Evolutionary conservation across 1,140 invertebrate species (phyloP).

Genomic region (Diorhabda sublineata): DNA sequence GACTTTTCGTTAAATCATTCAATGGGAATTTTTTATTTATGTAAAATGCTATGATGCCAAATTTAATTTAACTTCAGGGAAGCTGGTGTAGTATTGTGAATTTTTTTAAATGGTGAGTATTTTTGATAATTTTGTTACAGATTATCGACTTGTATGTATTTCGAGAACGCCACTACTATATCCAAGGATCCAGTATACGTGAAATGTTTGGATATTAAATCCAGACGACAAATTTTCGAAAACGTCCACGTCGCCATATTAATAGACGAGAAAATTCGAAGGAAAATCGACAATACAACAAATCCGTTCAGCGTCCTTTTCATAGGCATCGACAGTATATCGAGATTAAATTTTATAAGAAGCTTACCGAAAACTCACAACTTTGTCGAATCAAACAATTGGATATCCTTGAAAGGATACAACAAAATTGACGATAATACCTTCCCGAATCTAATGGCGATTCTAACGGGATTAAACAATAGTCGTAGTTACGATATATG

Average conservation of each 20-base stretch:
- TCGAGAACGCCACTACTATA: slow-evolving; percentile 44
- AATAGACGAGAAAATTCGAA: slow-evolving; percentile 35
- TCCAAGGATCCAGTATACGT: slow-evolving; percentile 48
- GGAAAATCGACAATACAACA: slow-evolving; percentile 16
- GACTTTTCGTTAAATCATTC: no score
- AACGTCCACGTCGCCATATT: slow-evolving; percentile 50
- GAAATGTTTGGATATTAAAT: slow-evolving; percentile 41
- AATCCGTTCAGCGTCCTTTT: slow-evolving; percentile 60
- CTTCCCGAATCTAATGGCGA: slow-evolving; percentile 76
- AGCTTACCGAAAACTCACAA: slow-evolving; percentile 69
- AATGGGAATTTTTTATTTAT: no score
- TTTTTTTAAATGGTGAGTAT: no score
- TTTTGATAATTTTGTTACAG: slow-evolving; percentile 21
- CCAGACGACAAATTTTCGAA: slow-evolving; percentile 47
- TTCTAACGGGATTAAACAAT: slow-evolving; percentile 58
- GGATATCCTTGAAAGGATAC: slow-evolving; percentile 56
- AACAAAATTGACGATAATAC: slow-evolving; percentile 74
- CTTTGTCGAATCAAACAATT: slow-evolving; percentile 53
- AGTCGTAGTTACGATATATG: slow-evolving; percentile 51
- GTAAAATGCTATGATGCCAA: no score
- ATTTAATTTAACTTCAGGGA: no score
- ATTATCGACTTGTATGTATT: slow-evolving; percentile 46
- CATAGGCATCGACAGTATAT: slow-evolving; percentile 78
- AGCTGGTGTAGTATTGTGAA: no score
- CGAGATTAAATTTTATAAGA: slow-evolving; percentile 68